A percentile compares a stretch with the other conserved stretches of the same genome.
Evolutionary conservation across 2,797 vertebrate genomes (phyloP).

Genomic region (Micrastur ruficollis): DNA sequence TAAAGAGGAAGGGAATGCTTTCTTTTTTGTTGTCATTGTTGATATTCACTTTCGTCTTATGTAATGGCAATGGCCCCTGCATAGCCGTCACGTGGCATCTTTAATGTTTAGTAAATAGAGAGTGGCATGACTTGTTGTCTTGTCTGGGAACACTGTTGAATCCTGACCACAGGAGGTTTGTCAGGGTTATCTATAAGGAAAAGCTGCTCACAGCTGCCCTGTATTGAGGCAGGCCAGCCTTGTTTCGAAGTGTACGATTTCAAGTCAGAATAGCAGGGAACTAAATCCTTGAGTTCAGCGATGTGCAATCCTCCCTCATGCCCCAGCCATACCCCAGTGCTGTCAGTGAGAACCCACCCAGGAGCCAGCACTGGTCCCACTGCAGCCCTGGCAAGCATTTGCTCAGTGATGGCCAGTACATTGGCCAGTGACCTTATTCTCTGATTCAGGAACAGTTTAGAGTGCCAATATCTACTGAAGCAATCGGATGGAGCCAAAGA

Average conservation of each 20-base stretch:
- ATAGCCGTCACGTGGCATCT: neutral
- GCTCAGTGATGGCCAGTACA: neutral
- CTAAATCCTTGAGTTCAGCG: neutral
- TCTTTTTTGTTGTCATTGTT: neutral
- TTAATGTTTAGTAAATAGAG: neutral
- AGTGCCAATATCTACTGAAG: neutral
- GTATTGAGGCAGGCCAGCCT: neutral
- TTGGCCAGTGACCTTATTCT: neutral
- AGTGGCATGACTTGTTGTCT: too few relatives aligned
- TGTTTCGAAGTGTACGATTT: neutral
- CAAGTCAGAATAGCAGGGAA: neutral
- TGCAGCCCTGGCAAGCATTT: neutral
- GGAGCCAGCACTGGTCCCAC: neutral
- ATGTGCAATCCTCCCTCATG: neutral
- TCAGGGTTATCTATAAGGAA: neutral
- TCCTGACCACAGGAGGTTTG: neutral
- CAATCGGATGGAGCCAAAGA: neutral
- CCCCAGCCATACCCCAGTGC: neutral
- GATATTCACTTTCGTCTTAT: neutral
- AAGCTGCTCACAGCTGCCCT: neutral
- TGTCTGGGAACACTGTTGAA: neutral
- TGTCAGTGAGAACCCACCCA: neutral
- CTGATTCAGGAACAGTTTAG: neutral
- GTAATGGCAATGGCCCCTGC: neutral
- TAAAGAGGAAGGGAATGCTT: neutral